phyloP scores from a whole-genome alignment of 1,140 invertebrate species.

The Trichonephila clavipes region DNA sequence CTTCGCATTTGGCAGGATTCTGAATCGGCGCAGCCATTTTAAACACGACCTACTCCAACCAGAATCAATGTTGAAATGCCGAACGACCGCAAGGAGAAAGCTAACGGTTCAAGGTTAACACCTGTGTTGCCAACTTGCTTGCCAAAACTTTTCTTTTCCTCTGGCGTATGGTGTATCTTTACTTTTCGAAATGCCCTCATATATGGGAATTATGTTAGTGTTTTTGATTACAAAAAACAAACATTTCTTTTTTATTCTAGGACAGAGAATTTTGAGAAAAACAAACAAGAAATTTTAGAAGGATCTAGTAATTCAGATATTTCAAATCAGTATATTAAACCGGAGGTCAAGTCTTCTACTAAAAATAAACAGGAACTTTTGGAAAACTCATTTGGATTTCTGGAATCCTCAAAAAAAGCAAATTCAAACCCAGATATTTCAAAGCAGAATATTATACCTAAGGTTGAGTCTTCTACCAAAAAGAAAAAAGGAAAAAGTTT shows the following conservation, averaged over 20 bases:
- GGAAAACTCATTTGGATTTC: background rate
- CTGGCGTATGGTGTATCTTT: too few species aligned
- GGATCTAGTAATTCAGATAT: background rate
- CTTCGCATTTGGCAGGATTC: too few species aligned
- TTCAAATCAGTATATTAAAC: background rate
- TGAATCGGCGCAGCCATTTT: too few species aligned
- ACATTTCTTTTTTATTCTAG: background rate
- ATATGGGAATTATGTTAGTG: too few species aligned
- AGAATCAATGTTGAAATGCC: too few species aligned
- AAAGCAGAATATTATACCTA: background rate
- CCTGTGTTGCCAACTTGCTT: too few species aligned
- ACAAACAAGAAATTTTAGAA: background rate
- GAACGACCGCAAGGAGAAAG: too few species aligned
- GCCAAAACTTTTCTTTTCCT: too few species aligned
- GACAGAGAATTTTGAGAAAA: background rate
- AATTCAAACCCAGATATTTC: background rate
- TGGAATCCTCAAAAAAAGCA: background rate
- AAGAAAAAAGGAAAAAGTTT: conserved; percentile 42
- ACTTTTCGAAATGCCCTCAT: too few species aligned
- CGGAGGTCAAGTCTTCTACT: background rate
- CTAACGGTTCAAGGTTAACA: too few species aligned
- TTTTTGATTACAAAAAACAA: too few species aligned
- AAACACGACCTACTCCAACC: too few species aligned
- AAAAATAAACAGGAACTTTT: conserved; percentile 48
- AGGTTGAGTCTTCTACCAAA: background rate